Conservation (phyloP, 2,113 vertebrate genomes). For the Halcyon senegalensis region DNA sequence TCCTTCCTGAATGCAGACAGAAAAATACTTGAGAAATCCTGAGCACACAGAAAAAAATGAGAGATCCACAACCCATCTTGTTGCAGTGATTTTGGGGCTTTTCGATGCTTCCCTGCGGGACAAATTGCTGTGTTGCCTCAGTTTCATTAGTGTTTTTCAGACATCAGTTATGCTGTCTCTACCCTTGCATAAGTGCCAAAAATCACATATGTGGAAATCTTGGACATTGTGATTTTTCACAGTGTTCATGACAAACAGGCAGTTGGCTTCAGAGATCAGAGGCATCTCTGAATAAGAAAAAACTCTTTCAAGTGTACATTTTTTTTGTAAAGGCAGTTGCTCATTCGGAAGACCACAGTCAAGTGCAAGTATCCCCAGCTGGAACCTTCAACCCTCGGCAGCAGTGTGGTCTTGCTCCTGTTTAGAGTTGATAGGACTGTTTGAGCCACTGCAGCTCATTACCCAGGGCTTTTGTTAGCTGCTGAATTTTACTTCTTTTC, state of each 20-base stretch:
- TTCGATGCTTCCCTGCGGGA: not conserved
- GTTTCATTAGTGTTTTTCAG: not conserved
- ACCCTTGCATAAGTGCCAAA: not conserved
- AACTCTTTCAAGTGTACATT: not conserved
- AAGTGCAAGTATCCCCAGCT: not conserved
- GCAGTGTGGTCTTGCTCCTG: slow-evolving; percentile 26
- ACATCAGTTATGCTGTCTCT: not conserved
- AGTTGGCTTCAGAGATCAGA: slow-evolving; percentile 21
- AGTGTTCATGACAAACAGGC: slow-evolving; percentile 4
- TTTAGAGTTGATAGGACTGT: not conserved
- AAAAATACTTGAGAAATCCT: not conserved
- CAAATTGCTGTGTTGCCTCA: not conserved
- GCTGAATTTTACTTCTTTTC: not conserved
- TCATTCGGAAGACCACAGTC: not conserved
- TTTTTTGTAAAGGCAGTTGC: not conserved
- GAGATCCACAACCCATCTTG: not conserved
- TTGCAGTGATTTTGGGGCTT: not conserved
- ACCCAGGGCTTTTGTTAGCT: not conserved
- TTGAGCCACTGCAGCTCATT: not conserved
- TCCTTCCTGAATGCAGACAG: not conserved
- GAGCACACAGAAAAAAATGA: not conserved
- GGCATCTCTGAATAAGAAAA: not conserved
- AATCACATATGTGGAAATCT: slow-evolving; percentile 31
- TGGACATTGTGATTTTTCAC: slow-evolving; percentile 7
- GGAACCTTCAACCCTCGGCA: not conserved